phyloP scores from a whole-genome alignment of 2,797 vertebrate genomes.

The Adelosebastes latens region DNA sequence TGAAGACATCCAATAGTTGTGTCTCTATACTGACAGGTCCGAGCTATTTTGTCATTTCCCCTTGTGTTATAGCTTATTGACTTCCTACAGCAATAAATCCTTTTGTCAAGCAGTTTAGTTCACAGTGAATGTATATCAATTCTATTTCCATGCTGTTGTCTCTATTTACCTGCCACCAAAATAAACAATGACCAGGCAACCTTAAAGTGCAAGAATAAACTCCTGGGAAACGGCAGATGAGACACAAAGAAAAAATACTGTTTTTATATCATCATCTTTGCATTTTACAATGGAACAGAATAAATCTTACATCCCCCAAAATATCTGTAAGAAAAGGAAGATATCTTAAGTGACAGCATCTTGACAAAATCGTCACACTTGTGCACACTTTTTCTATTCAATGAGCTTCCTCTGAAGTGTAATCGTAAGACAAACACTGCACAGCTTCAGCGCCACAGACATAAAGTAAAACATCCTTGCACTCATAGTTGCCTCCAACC shows the following conservation, averaged over 20 bases:
- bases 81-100: conserved; percentile 12
- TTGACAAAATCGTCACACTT: conserved; percentile 1
- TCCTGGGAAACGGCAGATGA: background rate
- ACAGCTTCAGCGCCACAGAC: conserved; percentile 47
- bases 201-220: conserved; percentile 22
- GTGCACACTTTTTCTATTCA: conserved; percentile 3
- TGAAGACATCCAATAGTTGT: conserved; percentile 30
- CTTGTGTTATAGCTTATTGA: conserved; percentile 24
- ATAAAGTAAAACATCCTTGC: conserved; percentile 50
- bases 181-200: conserved; percentile 28
- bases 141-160: conserved; percentile 4
- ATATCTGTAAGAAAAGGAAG: background rate
- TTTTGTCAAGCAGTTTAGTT: conserved; percentile 22
- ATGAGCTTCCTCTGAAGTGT: conserved; percentile 19
- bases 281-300: background rate
- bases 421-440: conserved; percentile 33
- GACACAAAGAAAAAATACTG: background rate
- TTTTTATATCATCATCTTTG: background rate
- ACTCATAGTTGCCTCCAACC: conserved; percentile 45
- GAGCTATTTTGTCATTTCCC: conserved; percentile 11
- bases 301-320: background rate
- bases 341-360: background rate
- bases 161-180: conserved; percentile 9
- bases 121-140: conserved; percentile 1
- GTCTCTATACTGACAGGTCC: conserved; percentile 29